Evolutionary conservation across 2,797 vertebrate genomes (phyloP).

Genomic region (Melopsittacus undulatus): DNA sequence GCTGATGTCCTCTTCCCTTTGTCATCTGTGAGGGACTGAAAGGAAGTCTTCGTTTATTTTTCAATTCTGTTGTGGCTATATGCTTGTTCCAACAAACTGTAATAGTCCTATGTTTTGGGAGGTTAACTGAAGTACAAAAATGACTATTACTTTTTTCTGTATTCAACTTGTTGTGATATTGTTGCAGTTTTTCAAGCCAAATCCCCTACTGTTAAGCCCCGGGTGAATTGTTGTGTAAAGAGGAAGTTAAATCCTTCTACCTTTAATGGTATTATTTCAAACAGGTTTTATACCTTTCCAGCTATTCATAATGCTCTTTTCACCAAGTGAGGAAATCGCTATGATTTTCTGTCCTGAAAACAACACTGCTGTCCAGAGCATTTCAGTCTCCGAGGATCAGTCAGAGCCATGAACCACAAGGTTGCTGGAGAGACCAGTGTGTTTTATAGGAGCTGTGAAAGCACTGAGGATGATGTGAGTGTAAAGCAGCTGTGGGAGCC

Average conservation of each 20-base stretch:
- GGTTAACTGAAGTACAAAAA: constrained; percentile 35
- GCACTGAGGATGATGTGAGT: background rate
- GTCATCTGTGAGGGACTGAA: background rate
- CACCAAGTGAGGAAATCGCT: background rate
- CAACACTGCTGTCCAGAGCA: background rate
- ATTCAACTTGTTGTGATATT: background rate
- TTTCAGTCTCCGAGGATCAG: background rate
- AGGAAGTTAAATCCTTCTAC: constrained; percentile 16
- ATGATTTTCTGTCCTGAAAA: background rate
- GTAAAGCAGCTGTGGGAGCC: background rate
- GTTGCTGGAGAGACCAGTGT: background rate
- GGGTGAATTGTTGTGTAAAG: background rate
- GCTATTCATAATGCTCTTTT: background rate
- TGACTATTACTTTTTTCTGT: background rate
- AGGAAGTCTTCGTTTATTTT: background rate
- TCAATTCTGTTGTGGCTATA: background rate
- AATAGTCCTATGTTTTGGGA: background rate
- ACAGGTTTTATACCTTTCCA: constrained; percentile 14
- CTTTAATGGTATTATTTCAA: constrained; percentile 34
- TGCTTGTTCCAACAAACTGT: background rate
- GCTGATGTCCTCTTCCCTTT: background rate
- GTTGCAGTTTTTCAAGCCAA: constrained; percentile 16
- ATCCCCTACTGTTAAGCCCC: background rate
- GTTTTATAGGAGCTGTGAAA: background rate
- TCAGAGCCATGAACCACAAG: fast-evolving